Conservation (phyloP, 2,113 vertebrate species). For the Pluvialis apricaria region DNA sequence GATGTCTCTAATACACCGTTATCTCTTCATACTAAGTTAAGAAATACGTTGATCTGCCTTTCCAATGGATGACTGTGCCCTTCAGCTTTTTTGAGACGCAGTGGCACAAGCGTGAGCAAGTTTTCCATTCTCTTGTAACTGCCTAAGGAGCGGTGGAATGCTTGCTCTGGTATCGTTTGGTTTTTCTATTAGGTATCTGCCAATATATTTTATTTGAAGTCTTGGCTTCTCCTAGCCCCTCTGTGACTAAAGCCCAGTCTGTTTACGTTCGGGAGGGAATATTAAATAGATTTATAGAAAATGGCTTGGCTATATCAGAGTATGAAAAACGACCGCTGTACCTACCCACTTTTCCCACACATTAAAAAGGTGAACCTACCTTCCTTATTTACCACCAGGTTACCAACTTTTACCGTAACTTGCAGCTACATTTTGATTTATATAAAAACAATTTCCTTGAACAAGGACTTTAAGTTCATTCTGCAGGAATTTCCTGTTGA, state of each 20-base stretch:
- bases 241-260: not conserved
- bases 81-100: not conserved
- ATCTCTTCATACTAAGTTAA: not conserved
- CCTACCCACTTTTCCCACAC: not conserved
- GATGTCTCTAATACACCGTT: not conserved
- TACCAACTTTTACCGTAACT: not conserved
- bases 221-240: not conserved
- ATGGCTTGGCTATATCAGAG: not conserved
- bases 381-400: not conserved
- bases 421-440: not conserved
- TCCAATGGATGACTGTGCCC: not conserved
- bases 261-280: not conserved
- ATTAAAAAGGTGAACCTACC: not conserved
- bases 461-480: not conserved
- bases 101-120: not conserved
- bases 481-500: not conserved
- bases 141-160: not conserved
- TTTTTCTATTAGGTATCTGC: not conserved
- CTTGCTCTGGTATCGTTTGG: not conserved
- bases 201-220: not conserved
- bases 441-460: not conserved
- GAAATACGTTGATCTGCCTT: not conserved
- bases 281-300: not conserved
- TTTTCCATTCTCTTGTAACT: not conserved
- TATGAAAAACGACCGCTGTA: not conserved